Conservation (phyloP, 2,888 invertebrate genomes). For the Thecophora atra region DNA sequence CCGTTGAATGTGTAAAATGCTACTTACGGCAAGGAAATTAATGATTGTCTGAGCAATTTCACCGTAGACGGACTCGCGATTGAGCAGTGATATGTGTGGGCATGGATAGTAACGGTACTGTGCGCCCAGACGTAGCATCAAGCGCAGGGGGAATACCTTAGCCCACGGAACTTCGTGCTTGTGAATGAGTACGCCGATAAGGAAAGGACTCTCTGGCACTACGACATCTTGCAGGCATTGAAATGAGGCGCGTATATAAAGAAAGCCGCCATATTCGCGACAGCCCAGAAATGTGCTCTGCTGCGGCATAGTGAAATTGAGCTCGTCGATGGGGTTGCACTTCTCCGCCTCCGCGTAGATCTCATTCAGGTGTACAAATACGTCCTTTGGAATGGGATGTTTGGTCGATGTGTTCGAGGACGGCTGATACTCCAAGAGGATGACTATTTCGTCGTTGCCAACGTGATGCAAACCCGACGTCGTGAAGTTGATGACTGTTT, state of each 20-base stretch:
- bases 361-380: constrained; percentile 78
- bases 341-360: constrained; percentile 74
- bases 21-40: constrained; percentile 77
- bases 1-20: too few species aligned
- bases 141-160: constrained; percentile 78
- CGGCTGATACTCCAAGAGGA: constrained; percentile 76
- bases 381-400: constrained; percentile 74
- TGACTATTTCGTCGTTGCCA: constrained; percentile 84
- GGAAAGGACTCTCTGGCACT: constrained; percentile 77
- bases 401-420: constrained; percentile 66
- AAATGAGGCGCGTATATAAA: constrained; percentile 82
- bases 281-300: constrained; percentile 71
- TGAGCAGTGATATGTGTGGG: constrained; percentile 80
- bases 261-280: constrained; percentile 81
- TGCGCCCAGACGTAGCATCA: constrained; percentile 82
- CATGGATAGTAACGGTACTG: constrained; percentile 88
- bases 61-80: constrained; percentile 81
- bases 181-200: constrained; percentile 82
- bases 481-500: constrained; percentile 79
- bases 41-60: constrained; percentile 90
- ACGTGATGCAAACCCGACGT: constrained; percentile 81
- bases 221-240: constrained; percentile 82
- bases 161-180: constrained; percentile 72
- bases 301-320: constrained; percentile 73
- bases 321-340: constrained; percentile 76